phyloP scores from a whole-genome alignment of 1,140 invertebrate genomes.

The Aphaenogaster floridana region DNA sequence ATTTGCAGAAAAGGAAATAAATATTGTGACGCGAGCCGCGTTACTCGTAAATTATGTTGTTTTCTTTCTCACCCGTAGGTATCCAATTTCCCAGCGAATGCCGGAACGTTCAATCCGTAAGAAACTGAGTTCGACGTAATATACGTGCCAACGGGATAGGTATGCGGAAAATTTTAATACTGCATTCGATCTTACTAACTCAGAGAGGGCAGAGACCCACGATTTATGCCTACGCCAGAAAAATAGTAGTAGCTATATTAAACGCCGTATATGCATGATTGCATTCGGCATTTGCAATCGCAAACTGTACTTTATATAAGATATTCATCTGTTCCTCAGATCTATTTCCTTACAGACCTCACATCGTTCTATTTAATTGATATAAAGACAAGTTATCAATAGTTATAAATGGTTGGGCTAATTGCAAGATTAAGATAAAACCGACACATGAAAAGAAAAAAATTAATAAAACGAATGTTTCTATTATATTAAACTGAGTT shows the following conservation, averaged over 20 bases:
- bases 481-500: neutral
- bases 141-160: constrained; percentile 48
- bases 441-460: neutral
- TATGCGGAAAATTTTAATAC: constrained; percentile 74
- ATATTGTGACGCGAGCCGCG: constrained; percentile 33
- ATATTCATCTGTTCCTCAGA: neutral
- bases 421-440: neutral
- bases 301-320: constrained; percentile 12
- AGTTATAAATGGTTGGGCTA: neutral
- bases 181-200: constrained; percentile 61
- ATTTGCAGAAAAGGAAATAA: constrained; percentile 43
- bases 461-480: neutral
- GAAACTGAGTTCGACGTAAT: constrained; percentile 70
- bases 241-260: constrained; percentile 68
- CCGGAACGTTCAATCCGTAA: constrained; percentile 62
- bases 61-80: constrained; percentile 62
- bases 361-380: neutral
- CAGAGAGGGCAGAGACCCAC: constrained; percentile 1
- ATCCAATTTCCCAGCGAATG: constrained; percentile 69
- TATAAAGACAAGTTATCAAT: neutral
- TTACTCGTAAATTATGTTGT: constrained; percentile 60
- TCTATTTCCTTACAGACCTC: neutral
- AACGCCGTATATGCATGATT: constrained; percentile 15
- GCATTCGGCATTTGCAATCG: constrained; percentile 13
- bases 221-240: constrained; percentile 51